Evolutionary conservation across 1,140 invertebrate species (phyloP).

Genomic region (Plutomurus gul): DNA sequence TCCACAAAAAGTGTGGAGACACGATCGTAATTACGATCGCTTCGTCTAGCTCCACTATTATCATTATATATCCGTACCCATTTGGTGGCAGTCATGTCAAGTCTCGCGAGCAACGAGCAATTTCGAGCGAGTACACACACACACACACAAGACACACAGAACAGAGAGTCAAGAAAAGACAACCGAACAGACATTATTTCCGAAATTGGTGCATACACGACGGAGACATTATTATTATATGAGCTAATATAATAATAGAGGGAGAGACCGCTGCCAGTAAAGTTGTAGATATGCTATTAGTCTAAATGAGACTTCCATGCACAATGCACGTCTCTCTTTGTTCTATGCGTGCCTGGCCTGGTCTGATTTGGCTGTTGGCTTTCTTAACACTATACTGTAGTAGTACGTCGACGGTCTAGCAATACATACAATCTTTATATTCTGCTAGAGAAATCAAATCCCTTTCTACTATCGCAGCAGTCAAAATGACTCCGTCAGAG

Average conservation of each 20-base stretch:
- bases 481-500: neutral
- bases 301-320: neutral
- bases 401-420: too few species aligned
- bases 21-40: slow-evolving; percentile 19
- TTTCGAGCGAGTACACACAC: neutral
- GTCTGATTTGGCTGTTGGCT: neutral
- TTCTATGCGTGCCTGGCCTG: too few species aligned
- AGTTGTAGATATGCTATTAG: too few species aligned
- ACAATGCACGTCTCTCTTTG: neutral
- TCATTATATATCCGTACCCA: neutral
- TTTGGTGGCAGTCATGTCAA: neutral
- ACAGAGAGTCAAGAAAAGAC: too few species aligned
- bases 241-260: too few species aligned
- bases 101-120: slow-evolving; percentile 1
- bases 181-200: too few species aligned
- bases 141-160: too few species aligned
- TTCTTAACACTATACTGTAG: neutral
- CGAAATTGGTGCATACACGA: too few species aligned
- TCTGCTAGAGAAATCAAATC: too few species aligned
- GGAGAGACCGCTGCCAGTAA: too few species aligned
- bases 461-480: neutral
- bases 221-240: too few species aligned
- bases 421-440: too few species aligned
- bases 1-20: slow-evolving; percentile 21
- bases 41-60: neutral